Percentiles rank a stretch among this genome's conserved stretches.
Evolutionary conservation across 2,888 invertebrate species (phyloP).

Genomic region (Dastarcus helophoroides): DNA sequence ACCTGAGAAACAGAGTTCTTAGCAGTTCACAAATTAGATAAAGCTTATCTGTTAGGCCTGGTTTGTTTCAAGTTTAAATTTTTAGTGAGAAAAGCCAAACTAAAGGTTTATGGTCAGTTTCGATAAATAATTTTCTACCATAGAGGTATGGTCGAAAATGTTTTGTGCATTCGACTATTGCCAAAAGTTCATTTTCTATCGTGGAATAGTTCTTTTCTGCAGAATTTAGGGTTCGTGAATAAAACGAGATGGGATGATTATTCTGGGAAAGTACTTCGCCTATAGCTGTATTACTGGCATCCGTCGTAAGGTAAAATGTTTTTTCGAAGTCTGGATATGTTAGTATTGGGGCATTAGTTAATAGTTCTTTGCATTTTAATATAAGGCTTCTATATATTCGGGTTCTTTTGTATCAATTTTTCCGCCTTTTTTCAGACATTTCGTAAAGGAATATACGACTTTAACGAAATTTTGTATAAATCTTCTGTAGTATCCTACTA

Average conservation of each 20-base stretch:
- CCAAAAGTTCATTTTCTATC: conserved; percentile 16
- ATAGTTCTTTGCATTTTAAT: conserved; percentile 15
- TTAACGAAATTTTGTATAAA: conserved; percentile 10
- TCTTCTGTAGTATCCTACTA: conserved; percentile 9
- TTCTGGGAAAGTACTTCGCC: conserved; percentile 15
- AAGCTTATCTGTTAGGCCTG: no score
- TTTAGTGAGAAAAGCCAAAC: conserved; percentile 16
- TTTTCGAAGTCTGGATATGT: conserved; percentile 15
- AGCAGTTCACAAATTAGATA: no score
- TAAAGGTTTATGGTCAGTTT: conserved; percentile 18
- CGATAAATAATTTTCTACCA: conserved; percentile 14
- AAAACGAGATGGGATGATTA: conserved; percentile 15
- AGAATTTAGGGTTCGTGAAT: conserved; percentile 16
- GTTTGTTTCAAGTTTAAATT: no score
- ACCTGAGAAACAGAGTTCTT: no score
- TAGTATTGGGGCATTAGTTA: conserved; percentile 16
- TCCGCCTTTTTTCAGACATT: conserved; percentile 9
- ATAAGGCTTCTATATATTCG: conserved; percentile 12
- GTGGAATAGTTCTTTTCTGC: conserved; percentile 17
- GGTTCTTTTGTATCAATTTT: conserved; percentile 11
- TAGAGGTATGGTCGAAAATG: conserved; percentile 17
- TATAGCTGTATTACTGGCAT: conserved; percentile 15
- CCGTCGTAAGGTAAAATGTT: conserved; percentile 16
- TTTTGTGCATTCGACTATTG: conserved; percentile 18
- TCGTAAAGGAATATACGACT: conserved; percentile 8